Base-by-base conservation (phyloP, 2,888 invertebrate genomes). In the Lumbricus terrestris region DNA sequence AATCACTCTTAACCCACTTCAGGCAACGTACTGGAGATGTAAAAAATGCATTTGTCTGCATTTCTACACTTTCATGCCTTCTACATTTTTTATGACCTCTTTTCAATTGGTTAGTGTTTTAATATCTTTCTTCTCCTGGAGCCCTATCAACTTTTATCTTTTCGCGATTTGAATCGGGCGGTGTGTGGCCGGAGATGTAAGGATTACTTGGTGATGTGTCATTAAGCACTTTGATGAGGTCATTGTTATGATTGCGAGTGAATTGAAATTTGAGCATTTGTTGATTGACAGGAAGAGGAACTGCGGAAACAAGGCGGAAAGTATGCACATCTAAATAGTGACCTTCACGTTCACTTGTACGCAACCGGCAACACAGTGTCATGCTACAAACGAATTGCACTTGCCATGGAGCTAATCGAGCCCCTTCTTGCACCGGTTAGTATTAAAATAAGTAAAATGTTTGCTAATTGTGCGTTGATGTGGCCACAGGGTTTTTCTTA, bases 291-390 rank as follows among this genome's bases (percentile, higher is more conserved):
- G 95, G 97, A 98, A 95, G 98, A 98, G 95, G 98, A 98, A 94
- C 95, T 97, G 47, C 96, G 98, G 37, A 96, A 96, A 93, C 97
- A 97, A 0, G 95, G 97, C 92, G 98, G 98, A 0, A 98, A 98
- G 94, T 98, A 97, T 94, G 96, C 97, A 0, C 98, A 98, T 95
- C 96, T 98, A 38, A 96, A 97, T 89, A 98, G 98, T 92, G 98
- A 98, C 94, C 95, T 98, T 42, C 98, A 98, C 94, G 97, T 98
- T 0, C 97, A 98, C 95, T 97, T 98, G 89, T 97, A 97, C 18
- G 97, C 97, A 1, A 96, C 97, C 92, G 98, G 97, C 6, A 97
- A 97, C 1, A 97, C 98, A 0, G 97, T 97, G 5, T 98, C 98
- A 95, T 98, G 97, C 42, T 97, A 98, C 94, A 97, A 97, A 82